Evolutionary conservation across 37 sponge, comb jelly and placozoan genomes (phyloP).

Genomic region (Tethya wilhelma): DNA sequence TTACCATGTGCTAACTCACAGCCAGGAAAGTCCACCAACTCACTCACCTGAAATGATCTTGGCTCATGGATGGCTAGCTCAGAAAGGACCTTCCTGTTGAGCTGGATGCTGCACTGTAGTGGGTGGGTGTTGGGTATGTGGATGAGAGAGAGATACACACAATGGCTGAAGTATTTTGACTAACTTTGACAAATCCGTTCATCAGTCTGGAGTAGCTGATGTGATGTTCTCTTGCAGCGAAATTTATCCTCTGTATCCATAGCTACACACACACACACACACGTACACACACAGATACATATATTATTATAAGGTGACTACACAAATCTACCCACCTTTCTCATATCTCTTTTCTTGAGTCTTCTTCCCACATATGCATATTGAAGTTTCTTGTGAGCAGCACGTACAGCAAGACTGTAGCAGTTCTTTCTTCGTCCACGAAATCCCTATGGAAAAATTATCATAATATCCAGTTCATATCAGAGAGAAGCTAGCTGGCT

Average conservation of each 20-base stretch:
- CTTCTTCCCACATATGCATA: constrained; percentile 74
- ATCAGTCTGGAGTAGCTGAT: constrained; percentile 76
- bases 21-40: too few species aligned
- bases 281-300: background rate
- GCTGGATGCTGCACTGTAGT: constrained; percentile 61
- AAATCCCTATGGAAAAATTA: constrained; percentile 70
- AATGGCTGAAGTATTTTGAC: too few species aligned
- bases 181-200: constrained; percentile 47
- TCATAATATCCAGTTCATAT: background rate
- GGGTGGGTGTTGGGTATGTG: too few species aligned
- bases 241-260: constrained; percentile 86
- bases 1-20: too few species aligned
- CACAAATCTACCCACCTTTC: constrained; percentile 60
- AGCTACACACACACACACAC: constrained; percentile 31
- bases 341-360: constrained; percentile 92
- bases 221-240: constrained; percentile 64
- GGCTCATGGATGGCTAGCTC: constrained; percentile 95
- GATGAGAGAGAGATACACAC: background rate
- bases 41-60: constrained; percentile 77
- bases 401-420: constrained; percentile 83
- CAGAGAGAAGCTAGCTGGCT: background rate
- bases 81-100: constrained; percentile 91
- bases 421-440: constrained; percentile 86
- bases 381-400: constrained; percentile 82
- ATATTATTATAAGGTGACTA: too few species aligned